These are phyloP conservation scores for Epinotia brunnichana DNA, from an alignment of 2,888 invertebrate genomes.

Conservation along the genomic window DNA sequence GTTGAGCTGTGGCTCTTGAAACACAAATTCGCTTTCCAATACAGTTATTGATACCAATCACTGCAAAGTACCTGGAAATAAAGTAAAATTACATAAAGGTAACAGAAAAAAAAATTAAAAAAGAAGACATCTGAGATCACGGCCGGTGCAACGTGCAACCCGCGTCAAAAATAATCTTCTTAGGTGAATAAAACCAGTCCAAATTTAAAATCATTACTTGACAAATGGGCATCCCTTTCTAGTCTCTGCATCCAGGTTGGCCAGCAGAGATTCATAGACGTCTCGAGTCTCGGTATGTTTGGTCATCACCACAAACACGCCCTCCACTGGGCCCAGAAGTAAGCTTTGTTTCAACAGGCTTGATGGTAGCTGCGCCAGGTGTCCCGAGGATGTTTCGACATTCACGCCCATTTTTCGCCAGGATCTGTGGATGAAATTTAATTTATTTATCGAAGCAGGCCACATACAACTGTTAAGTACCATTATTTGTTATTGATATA, in stretches of 20 bases:
- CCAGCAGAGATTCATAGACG: conserved; percentile 39
- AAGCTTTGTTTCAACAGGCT: conserved; percentile 38
- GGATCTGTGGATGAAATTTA: conserved; percentile 32
- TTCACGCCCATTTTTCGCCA: conserved; percentile 46
- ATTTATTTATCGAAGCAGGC: no score
- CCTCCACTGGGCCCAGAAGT: conserved; percentile 41
- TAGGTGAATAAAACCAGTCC: no score
- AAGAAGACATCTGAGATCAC: no score
- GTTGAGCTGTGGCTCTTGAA: conserved; percentile 18
- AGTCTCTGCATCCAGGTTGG: conserved; percentile 46
- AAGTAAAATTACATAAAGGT: neutral
- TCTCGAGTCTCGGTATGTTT: conserved; percentile 16
- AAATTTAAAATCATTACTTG: conserved; percentile 43
- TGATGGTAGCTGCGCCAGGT: conserved; percentile 25
- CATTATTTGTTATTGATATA: no score
- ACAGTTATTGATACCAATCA: conserved; percentile 17
- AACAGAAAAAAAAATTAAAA: neutral
- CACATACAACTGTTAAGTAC: no score
- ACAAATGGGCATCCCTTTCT: conserved; percentile 47
- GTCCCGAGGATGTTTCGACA: conserved; percentile 42
- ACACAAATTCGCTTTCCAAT: conserved; percentile 22
- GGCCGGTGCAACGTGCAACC: no score
- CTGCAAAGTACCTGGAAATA: conserved; percentile 35
- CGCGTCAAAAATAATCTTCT: no score
- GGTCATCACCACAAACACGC: conserved; percentile 45